Base-by-base conservation (phyloP, 2,888 invertebrate species). In the Hyposoter didymator region DNA sequence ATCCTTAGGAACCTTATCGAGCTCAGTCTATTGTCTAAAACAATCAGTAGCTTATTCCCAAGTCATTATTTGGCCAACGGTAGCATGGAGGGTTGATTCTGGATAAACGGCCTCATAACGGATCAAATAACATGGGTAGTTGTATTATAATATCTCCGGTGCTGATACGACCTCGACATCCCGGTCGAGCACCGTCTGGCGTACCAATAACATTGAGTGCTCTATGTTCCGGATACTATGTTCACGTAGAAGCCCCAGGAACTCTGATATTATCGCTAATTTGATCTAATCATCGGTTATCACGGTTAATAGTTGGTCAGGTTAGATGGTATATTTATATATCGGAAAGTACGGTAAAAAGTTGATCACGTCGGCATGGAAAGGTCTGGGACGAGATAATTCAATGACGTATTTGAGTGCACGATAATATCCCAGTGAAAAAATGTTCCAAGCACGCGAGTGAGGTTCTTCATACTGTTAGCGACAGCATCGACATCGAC, bases 281-380 rank as follows among this genome's bases (percentile, higher is more conserved):
- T 87, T 87, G 89, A 91, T 90, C 89, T 89, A 91, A 91, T 90
- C 89, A 88, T 84, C 86, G 89, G 89, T 90, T 88, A 88, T 84
- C 86, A 55, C 76, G 82, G 87, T 84, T 82, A 89, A 90, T 89
- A 89, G 88, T 84, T 80, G 88, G 81, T 84, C 78, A 80, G 79
- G 88, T 78, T 84, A 83, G 69, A 55, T 62, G 70, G 39, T 75
- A 78, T 75, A 70, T 59, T 49, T 82, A 69, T 73, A 64, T 59
- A 67, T 62, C 45, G 28, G 22, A 64, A 10, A 73, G 87, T 78
- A 86, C 73, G 86, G 81, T 86, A 82, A 78, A 85, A 81, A 81
- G 82, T 85, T 82, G 28, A 80, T 82, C 70, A 64, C 74, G 79
- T 52, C 45, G 62, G 82, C 47, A 39, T 64, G 45, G 22, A 79